Evolutionary conservation across 2,888 invertebrate species (phyloP).

Genomic region (Heteromyza rotundicornis): DNA sequence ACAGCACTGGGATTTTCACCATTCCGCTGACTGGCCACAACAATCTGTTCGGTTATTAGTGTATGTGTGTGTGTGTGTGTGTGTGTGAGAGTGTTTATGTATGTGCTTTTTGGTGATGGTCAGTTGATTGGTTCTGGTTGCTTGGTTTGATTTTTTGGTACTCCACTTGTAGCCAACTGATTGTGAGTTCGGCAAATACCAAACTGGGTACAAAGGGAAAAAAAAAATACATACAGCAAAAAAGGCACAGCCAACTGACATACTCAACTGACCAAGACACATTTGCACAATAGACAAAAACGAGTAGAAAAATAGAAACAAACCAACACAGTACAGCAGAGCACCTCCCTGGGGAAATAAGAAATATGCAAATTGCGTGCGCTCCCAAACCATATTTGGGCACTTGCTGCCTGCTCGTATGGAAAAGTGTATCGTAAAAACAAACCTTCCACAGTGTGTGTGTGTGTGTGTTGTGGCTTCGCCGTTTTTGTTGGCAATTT

Average conservation of each 20-base stretch:
- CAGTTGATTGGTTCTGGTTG: neutral
- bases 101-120: neutral
- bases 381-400: slow-evolving; percentile 47
- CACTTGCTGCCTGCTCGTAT: slow-evolving; percentile 31
- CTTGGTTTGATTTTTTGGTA: neutral
- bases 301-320: no score
- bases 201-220: no score
- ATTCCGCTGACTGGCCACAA: no score
- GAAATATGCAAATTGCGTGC: neutral
- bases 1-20: no score
- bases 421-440: neutral
- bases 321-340: no score
- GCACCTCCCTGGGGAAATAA: neutral
- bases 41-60: neutral
- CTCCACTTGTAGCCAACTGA: no score
- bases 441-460: neutral
- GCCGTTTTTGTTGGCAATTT: neutral
- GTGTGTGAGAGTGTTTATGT: neutral
- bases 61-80: neutral
- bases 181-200: no score
- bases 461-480: neutral
- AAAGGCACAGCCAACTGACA: no score
- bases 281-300: no score
- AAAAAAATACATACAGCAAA: no score
- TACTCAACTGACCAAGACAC: no score